Evolutionary conservation across 2,113 vertebrate species (phyloP).

Genomic region (Gobio gobio): DNA sequence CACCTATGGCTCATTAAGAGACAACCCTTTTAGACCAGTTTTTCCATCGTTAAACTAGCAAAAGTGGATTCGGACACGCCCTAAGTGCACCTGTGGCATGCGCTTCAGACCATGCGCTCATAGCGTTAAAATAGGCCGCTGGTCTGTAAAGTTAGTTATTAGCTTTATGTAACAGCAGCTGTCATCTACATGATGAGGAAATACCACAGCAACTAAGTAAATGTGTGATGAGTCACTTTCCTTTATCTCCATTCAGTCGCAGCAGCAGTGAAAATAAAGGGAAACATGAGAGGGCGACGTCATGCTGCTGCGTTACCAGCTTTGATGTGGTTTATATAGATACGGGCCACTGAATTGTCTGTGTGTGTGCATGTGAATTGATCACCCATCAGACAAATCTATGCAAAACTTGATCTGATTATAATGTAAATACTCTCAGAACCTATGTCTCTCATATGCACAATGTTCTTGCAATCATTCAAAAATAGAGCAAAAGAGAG

Average conservation of each 20-base stretch:
- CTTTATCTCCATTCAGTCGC: constrained; percentile 18
- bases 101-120: too few species aligned
- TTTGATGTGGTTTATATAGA: constrained; percentile 1
- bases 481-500: neutral
- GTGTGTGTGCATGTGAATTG: neutral
- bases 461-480: neutral
- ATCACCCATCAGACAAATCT: neutral
- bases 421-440: neutral
- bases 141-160: neutral
- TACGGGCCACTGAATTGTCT: neutral
- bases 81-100: too few species aligned
- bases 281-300: neutral
- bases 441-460: neutral
- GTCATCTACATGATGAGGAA: neutral
- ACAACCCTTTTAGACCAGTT: too few species aligned
- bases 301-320: neutral
- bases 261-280: constrained; percentile 35
- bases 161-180: neutral
- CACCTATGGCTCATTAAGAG: too few species aligned
- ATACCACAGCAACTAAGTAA: neutral
- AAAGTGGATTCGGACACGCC: too few species aligned
- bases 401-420: neutral
- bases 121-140: too few species aligned
- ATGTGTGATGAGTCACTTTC: constrained; percentile 8
- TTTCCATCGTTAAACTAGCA: too few species aligned